Evolutionary conservation across 2,888 invertebrate genomes (phyloP).

Genomic region (Drosophila demipolita): DNA sequence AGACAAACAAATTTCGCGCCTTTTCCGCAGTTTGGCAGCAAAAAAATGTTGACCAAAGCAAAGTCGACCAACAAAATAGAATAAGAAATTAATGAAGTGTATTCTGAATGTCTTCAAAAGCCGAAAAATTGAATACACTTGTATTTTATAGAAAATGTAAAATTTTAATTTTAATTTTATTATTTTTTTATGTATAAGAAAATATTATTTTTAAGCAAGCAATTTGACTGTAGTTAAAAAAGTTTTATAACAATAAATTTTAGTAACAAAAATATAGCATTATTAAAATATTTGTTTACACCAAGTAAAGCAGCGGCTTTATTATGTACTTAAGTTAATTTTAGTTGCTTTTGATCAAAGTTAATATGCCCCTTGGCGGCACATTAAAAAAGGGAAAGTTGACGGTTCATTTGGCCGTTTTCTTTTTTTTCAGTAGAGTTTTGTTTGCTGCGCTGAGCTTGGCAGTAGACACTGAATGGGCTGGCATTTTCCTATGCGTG

Average conservation of each 20-base stretch:
- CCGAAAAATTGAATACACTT: slow-evolving; percentile 14
- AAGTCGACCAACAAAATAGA: slow-evolving; percentile 13
- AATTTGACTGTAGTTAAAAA: not conserved
- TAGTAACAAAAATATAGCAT: not conserved
- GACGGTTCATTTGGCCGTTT: slow-evolving; percentile 37
- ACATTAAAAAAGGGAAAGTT: slow-evolving; percentile 63
- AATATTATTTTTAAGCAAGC: no score
- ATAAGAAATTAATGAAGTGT: slow-evolving; percentile 18
- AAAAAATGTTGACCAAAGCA: slow-evolving; percentile 45
- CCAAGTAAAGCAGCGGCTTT: not conserved
- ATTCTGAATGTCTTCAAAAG: not conserved
- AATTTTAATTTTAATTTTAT: not conserved
- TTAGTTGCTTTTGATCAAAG: slow-evolving; percentile 2
- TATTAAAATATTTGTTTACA: not conserved
- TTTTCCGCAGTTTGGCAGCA: slow-evolving; percentile 62
- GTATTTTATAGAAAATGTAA: not conserved
- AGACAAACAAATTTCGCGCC: slow-evolving; percentile 76
- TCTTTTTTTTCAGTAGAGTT: slow-evolving; percentile 24
- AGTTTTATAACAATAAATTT: not conserved
- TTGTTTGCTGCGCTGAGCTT: slow-evolving; percentile 59
- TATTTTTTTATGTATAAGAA: not conserved
- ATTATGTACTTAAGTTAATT: not conserved
- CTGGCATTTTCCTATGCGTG: slow-evolving; percentile 15
- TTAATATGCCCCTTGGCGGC: slow-evolving; percentile 18
- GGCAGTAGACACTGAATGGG: slow-evolving; percentile 24